Conservation (phyloP, 2,113 vertebrate species). For the Chlamydotis undulata region DNA sequence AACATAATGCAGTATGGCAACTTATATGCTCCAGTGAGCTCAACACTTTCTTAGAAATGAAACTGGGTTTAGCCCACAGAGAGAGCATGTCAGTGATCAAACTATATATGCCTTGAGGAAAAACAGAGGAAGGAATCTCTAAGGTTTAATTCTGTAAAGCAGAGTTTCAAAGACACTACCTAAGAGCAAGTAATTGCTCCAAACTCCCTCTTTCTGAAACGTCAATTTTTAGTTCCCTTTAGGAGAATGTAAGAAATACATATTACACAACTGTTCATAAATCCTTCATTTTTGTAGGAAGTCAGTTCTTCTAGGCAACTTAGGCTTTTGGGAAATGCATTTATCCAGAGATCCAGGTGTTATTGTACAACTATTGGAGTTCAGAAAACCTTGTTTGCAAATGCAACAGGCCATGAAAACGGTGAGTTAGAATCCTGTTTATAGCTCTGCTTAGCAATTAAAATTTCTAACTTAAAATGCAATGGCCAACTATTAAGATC, state of each 20-base stretch:
- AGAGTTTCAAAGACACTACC: slow-evolving; percentile 33
- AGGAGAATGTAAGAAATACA: slow-evolving; percentile 11
- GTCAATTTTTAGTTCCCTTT: slow-evolving; percentile 1
- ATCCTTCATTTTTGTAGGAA: not conserved
- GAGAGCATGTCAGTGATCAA: slow-evolving; percentile 58
- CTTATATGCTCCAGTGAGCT: slow-evolving; percentile 15
- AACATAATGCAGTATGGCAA: slow-evolving; percentile 15
- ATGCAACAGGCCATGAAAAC: not conserved
- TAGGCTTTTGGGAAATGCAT: not conserved
- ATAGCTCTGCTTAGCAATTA: not conserved
- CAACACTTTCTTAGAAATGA: slow-evolving; percentile 23
- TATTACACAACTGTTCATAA: not conserved
- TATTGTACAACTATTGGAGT: not conserved
- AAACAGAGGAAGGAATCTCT: slow-evolving; percentile 25
- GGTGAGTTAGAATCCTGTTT: not conserved
- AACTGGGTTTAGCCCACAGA: slow-evolving; percentile 56
- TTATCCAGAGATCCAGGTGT: not conserved
- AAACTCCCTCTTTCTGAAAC: slow-evolving; percentile 18
- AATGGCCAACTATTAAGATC: not conserved
- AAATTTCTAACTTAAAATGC: not conserved
- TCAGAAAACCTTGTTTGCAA: not conserved
- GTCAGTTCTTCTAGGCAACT: not conserved
- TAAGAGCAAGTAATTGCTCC: slow-evolving; percentile 37
- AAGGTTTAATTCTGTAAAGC: slow-evolving; percentile 52
- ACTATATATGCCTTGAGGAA: slow-evolving; percentile 38